Conservation (phyloP, 1,140 invertebrate species). For the Phenacoccus solenopsis region DNA sequence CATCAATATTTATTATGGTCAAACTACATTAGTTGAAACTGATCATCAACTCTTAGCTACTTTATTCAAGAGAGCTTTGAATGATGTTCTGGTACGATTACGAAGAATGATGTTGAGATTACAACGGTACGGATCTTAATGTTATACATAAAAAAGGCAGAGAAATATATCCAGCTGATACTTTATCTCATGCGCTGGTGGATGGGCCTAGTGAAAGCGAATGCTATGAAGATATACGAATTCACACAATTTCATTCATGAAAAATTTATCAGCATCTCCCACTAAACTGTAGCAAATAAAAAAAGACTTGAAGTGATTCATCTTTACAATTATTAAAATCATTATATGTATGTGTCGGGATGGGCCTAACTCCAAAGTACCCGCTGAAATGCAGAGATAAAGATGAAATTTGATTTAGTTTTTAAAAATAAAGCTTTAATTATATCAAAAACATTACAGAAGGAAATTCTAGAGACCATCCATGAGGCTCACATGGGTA, state of each 20-base stretch:
- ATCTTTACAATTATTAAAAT: slow-evolving; percentile 22
- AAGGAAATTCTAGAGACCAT: slow-evolving; percentile 32
- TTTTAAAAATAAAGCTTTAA: slow-evolving; percentile 30
- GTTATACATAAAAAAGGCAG: slow-evolving; percentile 34
- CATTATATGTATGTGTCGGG: slow-evolving; percentile 22
- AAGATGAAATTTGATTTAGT: slow-evolving; percentile 30
- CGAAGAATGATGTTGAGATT: slow-evolving; percentile 33
- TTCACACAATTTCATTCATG: neutral
- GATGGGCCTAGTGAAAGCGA: slow-evolving; percentile 23
- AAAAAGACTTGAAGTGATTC: slow-evolving; percentile 27
- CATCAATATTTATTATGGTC: slow-evolving; percentile 32
- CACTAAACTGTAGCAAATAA: slow-evolving; percentile 27
- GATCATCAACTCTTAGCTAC: slow-evolving; percentile 37
- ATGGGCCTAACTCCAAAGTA: slow-evolving; percentile 30
- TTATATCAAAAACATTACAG: slow-evolving; percentile 33
- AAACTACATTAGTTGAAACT: slow-evolving; percentile 31
- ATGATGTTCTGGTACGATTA: slow-evolving; percentile 32
- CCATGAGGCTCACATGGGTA: slow-evolving; percentile 33
- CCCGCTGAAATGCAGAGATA: slow-evolving; percentile 27
- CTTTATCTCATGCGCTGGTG: slow-evolving; percentile 31
- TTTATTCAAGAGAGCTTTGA: slow-evolving; percentile 35
- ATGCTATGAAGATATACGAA: slow-evolving; percentile 18
- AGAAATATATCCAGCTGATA: slow-evolving; percentile 35
- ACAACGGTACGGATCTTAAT: slow-evolving; percentile 28
- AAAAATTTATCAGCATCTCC: slow-evolving; percentile 18